phyloP scores from a whole-genome alignment of 2,113 vertebrate species.

The Haliaeetus leucogaster region DNA sequence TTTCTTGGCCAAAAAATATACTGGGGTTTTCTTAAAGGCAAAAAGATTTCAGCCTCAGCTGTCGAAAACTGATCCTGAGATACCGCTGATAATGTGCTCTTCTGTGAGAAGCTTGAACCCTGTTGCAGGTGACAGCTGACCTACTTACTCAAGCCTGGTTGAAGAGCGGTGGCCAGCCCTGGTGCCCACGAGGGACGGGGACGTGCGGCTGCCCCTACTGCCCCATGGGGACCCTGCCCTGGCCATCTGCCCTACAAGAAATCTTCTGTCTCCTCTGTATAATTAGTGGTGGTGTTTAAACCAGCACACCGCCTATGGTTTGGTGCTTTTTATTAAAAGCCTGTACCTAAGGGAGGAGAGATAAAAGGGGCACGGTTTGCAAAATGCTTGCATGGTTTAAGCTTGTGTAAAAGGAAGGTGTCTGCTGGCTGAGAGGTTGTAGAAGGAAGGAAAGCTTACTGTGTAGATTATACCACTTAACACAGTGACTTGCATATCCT shows the following conservation, averaged over 20 bases:
- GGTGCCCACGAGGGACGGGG: not conserved
- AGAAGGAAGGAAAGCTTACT: not conserved
- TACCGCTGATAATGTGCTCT: not conserved
- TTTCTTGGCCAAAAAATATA: conserved; percentile 14
- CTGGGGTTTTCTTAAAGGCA: conserved; percentile 22
- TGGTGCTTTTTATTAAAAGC: not conserved
- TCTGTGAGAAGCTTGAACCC: conserved; percentile 23
- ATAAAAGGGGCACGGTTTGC: not conserved
- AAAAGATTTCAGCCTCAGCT: conserved; percentile 64
- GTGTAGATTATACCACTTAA: not conserved
- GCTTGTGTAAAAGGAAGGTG: not conserved
- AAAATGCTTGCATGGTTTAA: not conserved
- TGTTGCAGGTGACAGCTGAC: conserved; percentile 66
- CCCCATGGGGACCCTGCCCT: not conserved
- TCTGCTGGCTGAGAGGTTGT: not conserved
- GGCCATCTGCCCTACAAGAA: not conserved
- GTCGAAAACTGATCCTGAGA: conserved; percentile 63
- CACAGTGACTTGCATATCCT: not conserved
- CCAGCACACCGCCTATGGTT: not conserved
- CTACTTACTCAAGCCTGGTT: conserved; percentile 43
- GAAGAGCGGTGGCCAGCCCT: not conserved
- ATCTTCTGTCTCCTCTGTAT: not conserved
- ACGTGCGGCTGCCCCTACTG: fast-evolving
- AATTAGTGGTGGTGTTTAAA: conserved; percentile 28
- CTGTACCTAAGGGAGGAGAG: not conserved